These are phyloP conservation scores for Gallinago media DNA, from an alignment of 2,113 vertebrate species.

Conservation along the genomic window DNA sequence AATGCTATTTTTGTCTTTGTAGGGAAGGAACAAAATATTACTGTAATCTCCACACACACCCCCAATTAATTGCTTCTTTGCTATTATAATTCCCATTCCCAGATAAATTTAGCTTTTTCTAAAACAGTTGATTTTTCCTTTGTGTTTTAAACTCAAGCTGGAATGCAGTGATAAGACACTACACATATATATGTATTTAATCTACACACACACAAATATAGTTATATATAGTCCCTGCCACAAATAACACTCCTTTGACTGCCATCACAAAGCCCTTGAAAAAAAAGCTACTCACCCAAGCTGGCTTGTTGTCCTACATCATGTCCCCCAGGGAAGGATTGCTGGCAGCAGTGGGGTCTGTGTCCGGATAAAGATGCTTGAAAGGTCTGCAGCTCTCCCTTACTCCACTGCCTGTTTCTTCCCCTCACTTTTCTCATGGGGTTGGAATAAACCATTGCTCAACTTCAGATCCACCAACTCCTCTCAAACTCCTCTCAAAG, in stretches of 20 bases:
- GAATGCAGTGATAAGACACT: slow-evolving; percentile 58
- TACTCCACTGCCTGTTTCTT: neutral
- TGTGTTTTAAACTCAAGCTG: slow-evolving; percentile 57
- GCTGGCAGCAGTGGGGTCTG: neutral
- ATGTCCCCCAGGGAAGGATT: neutral
- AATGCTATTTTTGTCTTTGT: neutral
- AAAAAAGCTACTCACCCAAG: neutral
- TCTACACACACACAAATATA: slow-evolving; percentile 36
- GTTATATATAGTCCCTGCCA: slow-evolving; percentile 51
- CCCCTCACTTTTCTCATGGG: neutral
- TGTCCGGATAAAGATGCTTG: neutral
- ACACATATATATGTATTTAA: neutral
- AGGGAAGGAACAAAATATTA: slow-evolving; percentile 20
- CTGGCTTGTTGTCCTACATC: neutral
- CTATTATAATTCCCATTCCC: slow-evolving; percentile 33
- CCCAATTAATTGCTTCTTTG: slow-evolving; percentile 39
- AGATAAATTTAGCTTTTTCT: slow-evolving; percentile 54
- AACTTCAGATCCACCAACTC: neutral
- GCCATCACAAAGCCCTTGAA: slow-evolving; percentile 44
- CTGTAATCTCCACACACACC: neutral
- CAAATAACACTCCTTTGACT: slow-evolving; percentile 33
- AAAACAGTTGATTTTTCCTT: slow-evolving; percentile 55
- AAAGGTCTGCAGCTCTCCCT: neutral
- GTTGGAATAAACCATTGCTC: neutral
- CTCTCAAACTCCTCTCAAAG: neutral